phyloP scores from a whole-genome alignment of 2,888 invertebrate species.

The Leptinotarsa haldemani region DNA sequence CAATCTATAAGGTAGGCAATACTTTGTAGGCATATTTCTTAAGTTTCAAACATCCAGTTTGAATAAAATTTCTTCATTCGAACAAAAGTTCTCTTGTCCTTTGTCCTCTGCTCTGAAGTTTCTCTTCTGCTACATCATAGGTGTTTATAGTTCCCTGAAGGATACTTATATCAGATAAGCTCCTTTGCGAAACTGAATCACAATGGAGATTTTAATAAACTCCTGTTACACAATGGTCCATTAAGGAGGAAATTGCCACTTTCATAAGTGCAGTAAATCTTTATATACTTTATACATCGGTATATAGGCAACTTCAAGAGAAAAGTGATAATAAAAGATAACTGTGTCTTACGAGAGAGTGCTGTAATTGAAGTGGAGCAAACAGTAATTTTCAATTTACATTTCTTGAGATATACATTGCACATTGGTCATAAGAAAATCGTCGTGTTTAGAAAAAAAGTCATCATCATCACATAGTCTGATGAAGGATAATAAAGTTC shows the following conservation, averaged over 20 bases:
- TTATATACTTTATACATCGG: slow-evolving; percentile 27
- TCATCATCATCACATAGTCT: too few relatives aligned
- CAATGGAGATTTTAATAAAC: slow-evolving; percentile 44
- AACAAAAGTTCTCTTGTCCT: neutral
- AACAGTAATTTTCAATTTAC: too few relatives aligned
- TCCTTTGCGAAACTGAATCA: slow-evolving; percentile 46
- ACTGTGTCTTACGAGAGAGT: neutral
- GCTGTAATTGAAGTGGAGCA: neutral
- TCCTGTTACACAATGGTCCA: slow-evolving; percentile 44
- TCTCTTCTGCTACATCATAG: slow-evolving; percentile 16
- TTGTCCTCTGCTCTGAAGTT: neutral
- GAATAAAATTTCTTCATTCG: too few relatives aligned
- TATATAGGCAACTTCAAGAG: slow-evolving; percentile 12
- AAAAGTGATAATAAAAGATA: slow-evolving; percentile 14
- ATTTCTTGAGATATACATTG: too few relatives aligned
- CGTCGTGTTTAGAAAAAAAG: too few relatives aligned
- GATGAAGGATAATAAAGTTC: too few relatives aligned
- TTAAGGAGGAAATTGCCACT: slow-evolving; percentile 47
- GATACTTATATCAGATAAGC: slow-evolving; percentile 44
- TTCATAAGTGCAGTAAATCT: slow-evolving; percentile 38
- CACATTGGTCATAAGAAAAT: too few relatives aligned
- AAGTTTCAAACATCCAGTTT: too few relatives aligned
- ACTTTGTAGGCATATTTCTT: too few relatives aligned
- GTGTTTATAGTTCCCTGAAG: slow-evolving; percentile 43
- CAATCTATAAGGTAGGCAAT: too few relatives aligned